Percentiles rank a stretch among this genome's conserved stretches.
These are phyloP conservation scores for Aphrophora alni DNA, from an alignment of 2,888 invertebrate species.

Conservation along the genomic window DNA sequence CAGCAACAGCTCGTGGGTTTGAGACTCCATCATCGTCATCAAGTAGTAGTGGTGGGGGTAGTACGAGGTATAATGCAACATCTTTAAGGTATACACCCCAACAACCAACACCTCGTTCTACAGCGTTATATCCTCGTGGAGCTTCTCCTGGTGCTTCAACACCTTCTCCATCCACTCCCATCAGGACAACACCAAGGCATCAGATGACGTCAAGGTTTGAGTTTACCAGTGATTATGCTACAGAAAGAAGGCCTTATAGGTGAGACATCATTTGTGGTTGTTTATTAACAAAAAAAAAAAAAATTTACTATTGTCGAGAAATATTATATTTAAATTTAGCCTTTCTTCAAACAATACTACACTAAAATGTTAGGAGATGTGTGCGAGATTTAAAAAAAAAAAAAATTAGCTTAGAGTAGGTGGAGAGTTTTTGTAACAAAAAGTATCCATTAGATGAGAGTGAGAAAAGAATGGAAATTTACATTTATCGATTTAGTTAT, in stretches of 20 bases:
- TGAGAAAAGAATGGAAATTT: no score
- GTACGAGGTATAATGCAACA: constrained; percentile 17
- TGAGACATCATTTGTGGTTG: background rate
- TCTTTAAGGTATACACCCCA: constrained; percentile 32
- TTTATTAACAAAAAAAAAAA: constrained; percentile 14
- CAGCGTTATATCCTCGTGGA: constrained; percentile 20
- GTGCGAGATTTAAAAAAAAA: no score
- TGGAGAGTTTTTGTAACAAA: no score
- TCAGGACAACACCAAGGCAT: constrained; percentile 38
- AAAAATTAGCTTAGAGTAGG: no score
- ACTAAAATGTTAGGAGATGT: no score
- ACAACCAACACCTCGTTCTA: constrained; percentile 27
- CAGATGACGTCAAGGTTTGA: constrained; percentile 41
- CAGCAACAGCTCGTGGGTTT: constrained; percentile 46
- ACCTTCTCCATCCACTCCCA: constrained; percentile 38
- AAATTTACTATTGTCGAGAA: no score
- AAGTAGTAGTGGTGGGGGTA: constrained; percentile 38
- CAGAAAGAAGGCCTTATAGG: constrained; percentile 40
- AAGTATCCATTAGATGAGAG: no score
- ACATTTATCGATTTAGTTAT: no score
- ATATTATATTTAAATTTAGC: no score
- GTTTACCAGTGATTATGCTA: constrained; percentile 41
- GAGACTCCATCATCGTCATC: constrained; percentile 49
- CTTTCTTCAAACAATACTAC: no score
- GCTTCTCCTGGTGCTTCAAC: constrained; percentile 30